phyloP scores from a whole-genome alignment of 2,113 vertebrate genomes.

The Pelecanus crispus region DNA sequence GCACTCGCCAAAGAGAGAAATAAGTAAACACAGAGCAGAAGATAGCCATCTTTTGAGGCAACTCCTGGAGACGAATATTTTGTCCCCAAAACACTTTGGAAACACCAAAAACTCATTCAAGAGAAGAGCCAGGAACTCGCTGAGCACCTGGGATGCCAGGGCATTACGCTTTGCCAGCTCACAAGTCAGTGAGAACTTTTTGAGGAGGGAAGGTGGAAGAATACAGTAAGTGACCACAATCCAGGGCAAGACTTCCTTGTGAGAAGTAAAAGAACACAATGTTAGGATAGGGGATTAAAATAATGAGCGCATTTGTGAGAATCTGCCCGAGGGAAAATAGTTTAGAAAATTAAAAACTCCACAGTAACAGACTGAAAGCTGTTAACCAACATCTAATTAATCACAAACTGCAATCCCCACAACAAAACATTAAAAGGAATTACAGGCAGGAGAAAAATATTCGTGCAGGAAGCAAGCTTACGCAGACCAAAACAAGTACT shows the following conservation, averaged over 20 bases:
- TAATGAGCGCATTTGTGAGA: not conserved
- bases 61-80: fast-evolving
- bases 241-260: fast-evolving
- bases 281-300: not conserved
- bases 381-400: not conserved
- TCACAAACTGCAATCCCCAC: not conserved
- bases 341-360: constrained; percentile 20
- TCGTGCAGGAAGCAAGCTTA: not conserved
- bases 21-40: not conserved
- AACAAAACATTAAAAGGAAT: not conserved
- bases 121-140: not conserved
- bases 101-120: not conserved
- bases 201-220: not conserved
- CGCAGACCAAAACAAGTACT: not conserved
- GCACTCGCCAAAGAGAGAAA: not conserved
- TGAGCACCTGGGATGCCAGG: not conserved
- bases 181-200: fast-evolving
- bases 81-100: not conserved
- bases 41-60: not conserved
- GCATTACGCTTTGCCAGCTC: not conserved
- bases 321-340: not conserved
- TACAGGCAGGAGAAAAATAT: not conserved
- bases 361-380: not conserved
- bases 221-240: not conserved
- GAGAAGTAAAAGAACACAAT: not conserved